Base-by-base conservation (phyloP, 64 coral and sea anemone genomes). In the Montipora efflorescens region DNA sequence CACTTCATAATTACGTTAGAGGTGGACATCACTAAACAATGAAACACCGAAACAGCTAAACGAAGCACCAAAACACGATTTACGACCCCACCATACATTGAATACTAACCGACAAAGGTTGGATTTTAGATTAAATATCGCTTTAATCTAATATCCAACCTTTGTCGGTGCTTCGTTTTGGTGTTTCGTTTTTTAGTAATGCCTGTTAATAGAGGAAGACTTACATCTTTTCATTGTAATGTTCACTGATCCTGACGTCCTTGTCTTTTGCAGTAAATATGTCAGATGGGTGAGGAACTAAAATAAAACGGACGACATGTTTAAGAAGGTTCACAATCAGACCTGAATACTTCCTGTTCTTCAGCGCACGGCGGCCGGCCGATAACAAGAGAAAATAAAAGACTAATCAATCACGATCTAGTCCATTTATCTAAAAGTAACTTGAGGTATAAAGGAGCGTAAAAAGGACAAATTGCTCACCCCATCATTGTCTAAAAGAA, bases 181-280 rank as follows among this genome's bases (percentile, higher is more conserved):
- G 5, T 57, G 53, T 57, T 6, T 57, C 53, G 53, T 8, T 1
- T 2, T 57, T 11, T 36, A 36, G 36, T 36, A 36, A 36, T 36
- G 28, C 53, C 6, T 4, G 6, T 8, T 3, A 57, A 8, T 57
- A 57, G 11, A 8, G 11, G 53, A 2, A 78, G 61, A 95, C 96
- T 95, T 93, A 98, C 96, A 98, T 88, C 92, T 95, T 83, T 98
- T 98, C 72, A 98, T 83, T 70, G 96, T 98, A 72, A 98, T 90
- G 36, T 90, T 91, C 0, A 98, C 91, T 67, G 94, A 72, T 14
- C 96, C 96, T 53, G 94, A 93, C 0, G 50, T 93, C 67, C 92
- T 93, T 44, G 94, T 95, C 71, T 95, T 98, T 82, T 95, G 91
- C 81, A 95, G 81, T 45, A 98, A 83, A 61, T 88, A 75, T 16